Base-by-base conservation (phyloP, 1,140 invertebrate genomes). In the Helicoverpa zea region DNA sequence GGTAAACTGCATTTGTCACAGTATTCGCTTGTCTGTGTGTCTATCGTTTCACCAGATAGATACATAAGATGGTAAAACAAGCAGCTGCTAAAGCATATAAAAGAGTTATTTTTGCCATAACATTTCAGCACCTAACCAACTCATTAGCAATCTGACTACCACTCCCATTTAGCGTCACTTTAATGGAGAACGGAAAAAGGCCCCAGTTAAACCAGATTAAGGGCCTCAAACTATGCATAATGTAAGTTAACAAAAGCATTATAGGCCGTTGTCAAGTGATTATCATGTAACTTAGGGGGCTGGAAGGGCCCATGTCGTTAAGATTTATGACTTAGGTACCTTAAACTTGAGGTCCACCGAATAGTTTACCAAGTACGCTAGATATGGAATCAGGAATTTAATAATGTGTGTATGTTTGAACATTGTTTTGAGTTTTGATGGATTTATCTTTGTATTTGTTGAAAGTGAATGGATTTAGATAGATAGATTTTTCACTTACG, bases 251-350 rank as follows among this genome's bases (percentile, higher is more conserved):
- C 68, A 52, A 72, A 54, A 23, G 10, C 58, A 13, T 16, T 47
- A 59, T 61, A 74, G 9, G 12, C 52, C 9, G 9, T 30, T 72
- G 61, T 64, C 2, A 66, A 66, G 75, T 64, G 75, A 77, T 77
- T 63, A 66, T 66, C 52, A 77, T 77, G 47, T 54, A 35, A 77
- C 49, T 77, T 77, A 14, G 61, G 75, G 75, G 61, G 43, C 59
- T 14, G 43, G 59, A 77, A 63, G 35, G 59, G 75, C 49, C 75
- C 51, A 54, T 66, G 75, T 66, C 75, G 66, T 63, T 51, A 66
- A 77, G 75, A 77, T 77, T 77, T 77, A 77, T 64, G 75, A 63
- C 61, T 35, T 64, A 61, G 58, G 23, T 61, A 56, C 75, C 61
- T 77, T 63, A 77, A 76, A 77, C 75, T 77, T 54, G 23, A 3